Conservation (phyloP, 2,888 invertebrate species). For the Dorcus hopei region DNA sequence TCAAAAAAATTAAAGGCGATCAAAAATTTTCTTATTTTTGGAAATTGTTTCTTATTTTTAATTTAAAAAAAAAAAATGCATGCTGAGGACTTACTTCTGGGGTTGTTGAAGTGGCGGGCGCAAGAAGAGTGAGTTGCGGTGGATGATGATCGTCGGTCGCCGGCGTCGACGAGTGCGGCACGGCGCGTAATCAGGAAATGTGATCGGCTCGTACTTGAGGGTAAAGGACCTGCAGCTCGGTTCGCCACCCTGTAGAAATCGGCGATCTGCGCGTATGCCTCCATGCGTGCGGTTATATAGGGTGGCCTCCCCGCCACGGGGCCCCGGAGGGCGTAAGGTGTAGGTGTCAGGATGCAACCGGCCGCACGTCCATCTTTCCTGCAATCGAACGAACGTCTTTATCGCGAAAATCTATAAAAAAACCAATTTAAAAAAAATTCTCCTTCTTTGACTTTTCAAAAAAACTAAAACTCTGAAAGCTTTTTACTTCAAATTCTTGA, state of each 20-base stretch:
- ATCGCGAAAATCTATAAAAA: neutral
- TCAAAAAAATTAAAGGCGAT: no score
- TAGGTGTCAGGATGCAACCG: conserved; percentile 19
- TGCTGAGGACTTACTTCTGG: neutral
- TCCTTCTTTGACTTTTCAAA: no score
- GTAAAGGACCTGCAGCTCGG: conserved; percentile 25
- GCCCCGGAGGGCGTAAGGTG: conserved; percentile 14
- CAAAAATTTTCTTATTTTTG: no score
- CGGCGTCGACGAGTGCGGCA: neutral
- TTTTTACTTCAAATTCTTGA: no score
- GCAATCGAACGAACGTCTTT: neutral
- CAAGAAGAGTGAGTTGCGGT: neutral
- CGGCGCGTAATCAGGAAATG: conserved; percentile 1
- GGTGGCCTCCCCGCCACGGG: conserved; percentile 24
- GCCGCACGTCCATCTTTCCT: conserved; percentile 3
- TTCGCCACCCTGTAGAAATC: conserved; percentile 25
- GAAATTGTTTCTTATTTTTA: no score
- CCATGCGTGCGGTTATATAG: conserved; percentile 27
- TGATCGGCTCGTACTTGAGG: conserved; percentile 7
- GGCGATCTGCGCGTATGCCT: conserved; percentile 26
- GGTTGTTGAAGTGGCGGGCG: neutral
- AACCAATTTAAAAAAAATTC: no score
- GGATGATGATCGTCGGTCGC: neutral
- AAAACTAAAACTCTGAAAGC: no score
- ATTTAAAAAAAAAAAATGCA: no score